Evolutionary conservation across 2,888 invertebrate genomes (phyloP).

Genomic region (Pseudococcus jackbeardsleyi): DNA sequence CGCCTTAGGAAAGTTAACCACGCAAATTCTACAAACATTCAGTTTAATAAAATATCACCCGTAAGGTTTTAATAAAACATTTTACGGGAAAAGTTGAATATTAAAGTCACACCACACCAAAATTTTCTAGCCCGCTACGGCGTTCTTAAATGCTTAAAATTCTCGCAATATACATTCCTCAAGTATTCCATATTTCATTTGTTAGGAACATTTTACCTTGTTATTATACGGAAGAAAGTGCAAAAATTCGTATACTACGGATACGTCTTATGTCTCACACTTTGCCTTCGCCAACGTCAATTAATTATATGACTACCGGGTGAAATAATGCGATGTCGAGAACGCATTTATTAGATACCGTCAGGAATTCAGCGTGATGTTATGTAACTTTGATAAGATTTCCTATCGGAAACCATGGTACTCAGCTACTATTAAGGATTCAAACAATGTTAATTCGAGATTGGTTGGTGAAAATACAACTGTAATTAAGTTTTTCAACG

Average conservation of each 20-base stretch:
- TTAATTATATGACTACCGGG: not conserved
- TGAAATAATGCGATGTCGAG: not conserved
- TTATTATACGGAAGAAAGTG: slow-evolving; percentile 21
- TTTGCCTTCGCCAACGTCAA: not conserved
- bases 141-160: slow-evolving; percentile 30
- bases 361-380: not conserved
- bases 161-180: slow-evolving; percentile 25
- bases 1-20: slow-evolving; percentile 39
- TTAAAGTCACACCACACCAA: slow-evolving; percentile 39
- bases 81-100: slow-evolving; percentile 39
- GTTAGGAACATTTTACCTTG: slow-evolving; percentile 31
- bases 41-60: slow-evolving; percentile 47
- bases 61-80: slow-evolving; percentile 47
- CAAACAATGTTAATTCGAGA: not conserved
- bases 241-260: not conserved
- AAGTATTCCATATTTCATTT: slow-evolving; percentile 40
- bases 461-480: too few species aligned
- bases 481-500: too few species aligned
- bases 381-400: not conserved
- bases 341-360: too few species aligned
- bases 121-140: slow-evolving; percentile 27
- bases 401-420: not conserved
- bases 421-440: too few species aligned
- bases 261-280: not conserved
- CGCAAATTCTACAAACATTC: slow-evolving; percentile 38